Percentiles rank a stretch among this genome's conserved stretches.
Conservation (phyloP, 1,140 invertebrate genomes). For the Megalopta genalis region DNA sequence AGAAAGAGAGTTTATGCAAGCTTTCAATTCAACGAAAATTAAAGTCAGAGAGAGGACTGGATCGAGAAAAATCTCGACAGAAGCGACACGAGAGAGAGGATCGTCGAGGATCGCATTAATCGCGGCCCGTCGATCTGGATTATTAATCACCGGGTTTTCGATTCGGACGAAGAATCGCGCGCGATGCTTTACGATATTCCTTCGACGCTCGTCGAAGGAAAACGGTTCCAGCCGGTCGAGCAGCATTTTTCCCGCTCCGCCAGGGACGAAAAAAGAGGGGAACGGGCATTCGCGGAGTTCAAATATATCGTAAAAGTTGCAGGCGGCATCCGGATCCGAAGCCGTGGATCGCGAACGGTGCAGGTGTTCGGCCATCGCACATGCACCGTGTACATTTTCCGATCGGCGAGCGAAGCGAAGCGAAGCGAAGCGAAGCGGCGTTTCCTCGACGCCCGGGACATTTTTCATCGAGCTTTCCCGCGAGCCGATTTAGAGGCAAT, state of each 20-base stretch:
- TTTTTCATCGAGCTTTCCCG: conserved; percentile 14
- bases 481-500: conserved; percentile 29
- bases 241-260: conserved; percentile 2
- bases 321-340: conserved; percentile 8
- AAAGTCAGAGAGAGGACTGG: not conserved
- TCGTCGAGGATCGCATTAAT: not conserved
- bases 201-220: not conserved
- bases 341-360: not conserved
- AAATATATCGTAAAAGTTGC: conserved; percentile 44
- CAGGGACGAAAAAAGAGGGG: not conserved
- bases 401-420: too few species aligned
- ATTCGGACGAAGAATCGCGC: too few species aligned
- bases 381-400: conserved; percentile 15
- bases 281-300: conserved; percentile 6
- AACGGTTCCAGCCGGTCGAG: conserved; percentile 4
- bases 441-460: not conserved
- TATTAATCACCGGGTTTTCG: conserved; percentile 11
- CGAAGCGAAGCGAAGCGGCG: not conserved
- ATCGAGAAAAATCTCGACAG: not conserved
- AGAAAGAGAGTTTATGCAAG: too few species aligned
- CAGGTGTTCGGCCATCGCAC: not conserved
- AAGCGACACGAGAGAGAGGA: too few species aligned
- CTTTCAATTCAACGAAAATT: too few species aligned
- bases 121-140: not conserved
- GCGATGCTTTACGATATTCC: conserved; percentile 13